Evolutionary conservation across 2,888 invertebrate genomes (phyloP).

Genomic region (Sylvicola cinctus): DNA sequence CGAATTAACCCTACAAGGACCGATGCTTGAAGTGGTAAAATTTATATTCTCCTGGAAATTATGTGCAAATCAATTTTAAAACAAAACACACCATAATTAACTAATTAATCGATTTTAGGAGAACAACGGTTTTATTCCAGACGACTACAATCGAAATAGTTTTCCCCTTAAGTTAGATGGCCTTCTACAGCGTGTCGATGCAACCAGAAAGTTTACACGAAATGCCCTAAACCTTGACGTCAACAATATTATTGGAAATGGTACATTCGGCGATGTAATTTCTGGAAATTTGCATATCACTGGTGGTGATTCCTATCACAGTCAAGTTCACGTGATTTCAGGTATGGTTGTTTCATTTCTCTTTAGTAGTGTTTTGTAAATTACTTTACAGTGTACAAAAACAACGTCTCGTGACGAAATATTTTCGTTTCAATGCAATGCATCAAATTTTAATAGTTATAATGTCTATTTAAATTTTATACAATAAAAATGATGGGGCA

Average conservation of each 20-base stretch:
- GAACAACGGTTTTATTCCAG: constrained; percentile 56
- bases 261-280: constrained; percentile 59
- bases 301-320: constrained; percentile 23
- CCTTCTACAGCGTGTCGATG: constrained; percentile 32
- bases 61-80: too few species aligned
- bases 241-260: constrained; percentile 45
- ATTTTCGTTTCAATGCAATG: too few species aligned
- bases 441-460: too few species aligned
- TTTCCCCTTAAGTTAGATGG: constrained; percentile 56
- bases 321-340: constrained; percentile 43
- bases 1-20: constrained; percentile 55
- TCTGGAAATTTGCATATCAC: constrained; percentile 42
- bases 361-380: constrained; percentile 1
- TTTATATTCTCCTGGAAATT: not conserved
- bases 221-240: constrained; percentile 50
- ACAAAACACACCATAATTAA: not conserved
- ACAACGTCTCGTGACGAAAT: too few species aligned
- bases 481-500: too few species aligned
- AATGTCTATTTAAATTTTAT: too few species aligned
- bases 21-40: constrained; percentile 47
- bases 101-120: constrained; percentile 25
- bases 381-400: too few species aligned
- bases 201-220: constrained; percentile 31
- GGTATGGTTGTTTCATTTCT: too few species aligned
- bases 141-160: constrained; percentile 54